Evolutionary conservation across 1,140 invertebrate species (phyloP), one percentile per base, ranked within the genome.

Genomic region (Drosophila sp.): DNA sequence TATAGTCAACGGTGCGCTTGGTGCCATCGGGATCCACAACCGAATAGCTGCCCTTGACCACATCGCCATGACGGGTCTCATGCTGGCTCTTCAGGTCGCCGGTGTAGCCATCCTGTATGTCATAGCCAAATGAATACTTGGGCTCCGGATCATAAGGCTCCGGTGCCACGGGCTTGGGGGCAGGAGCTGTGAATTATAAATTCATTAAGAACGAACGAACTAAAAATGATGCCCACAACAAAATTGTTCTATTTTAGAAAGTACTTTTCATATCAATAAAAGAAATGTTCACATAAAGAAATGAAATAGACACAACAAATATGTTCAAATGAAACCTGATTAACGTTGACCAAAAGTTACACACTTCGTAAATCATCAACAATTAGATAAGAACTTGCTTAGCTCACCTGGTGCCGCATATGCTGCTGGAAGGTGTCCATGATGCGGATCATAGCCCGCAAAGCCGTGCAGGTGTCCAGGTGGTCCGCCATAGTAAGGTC

Each of bases 21-120:
- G 93, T 93, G 58, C 95, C 95, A 80, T 95, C 95, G 0, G 94
- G 94, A 70, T 95, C 94, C 14, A 94, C 92, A 13, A 95, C 83
- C 1, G 94, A 94, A 90, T 95, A 95, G 32, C 93, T 93, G 36
- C 95, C 95, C 80, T 94, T 93, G 7, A 95, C 95, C 13, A 95
- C 93, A 80, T 95, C 94, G 8, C 95, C 95, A 54, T 93, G 92
- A 3, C 94, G 91, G 16, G 92, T 92, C 90, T 94, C 94, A 54
- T 93, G 91, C 87, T 94, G 93, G 70, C 92, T 93, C 89, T 94
- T 94, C 73, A 93, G 92, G 75, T 94, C 94, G 8, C 94, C 93
- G 41, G 93, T 95, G 76, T 93, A 92, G 29, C 93, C 92, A 63
- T 94, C 94, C 76, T 94, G 92, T 25, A 94, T 92, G 51, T 94